Base-by-base conservation (phyloP, 2,113 vertebrate species). In the Cottus gobio region DNA sequence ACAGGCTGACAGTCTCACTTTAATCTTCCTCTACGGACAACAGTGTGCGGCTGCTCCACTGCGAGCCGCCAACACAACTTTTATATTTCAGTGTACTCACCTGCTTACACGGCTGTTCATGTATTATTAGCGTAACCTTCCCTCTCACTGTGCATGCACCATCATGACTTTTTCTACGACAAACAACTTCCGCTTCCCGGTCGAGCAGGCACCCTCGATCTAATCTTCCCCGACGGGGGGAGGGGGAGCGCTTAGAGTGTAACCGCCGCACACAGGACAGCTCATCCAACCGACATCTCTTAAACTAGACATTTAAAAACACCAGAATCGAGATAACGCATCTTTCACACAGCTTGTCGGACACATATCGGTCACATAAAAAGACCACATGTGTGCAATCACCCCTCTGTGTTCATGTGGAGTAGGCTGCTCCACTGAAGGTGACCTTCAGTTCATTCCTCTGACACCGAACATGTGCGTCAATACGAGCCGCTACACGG, bases 371-470 rank as follows among this genome's bases (percentile, higher is more conserved):
- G 2, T 6, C 2, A 20, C 1, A 11, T 24, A 30, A 66, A 60
- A 8, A 0, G 0, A 6, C 13, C 4, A 0, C 1, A 4, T 24
- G 30, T 48, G 18, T 11, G 0, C 0, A 13, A 18, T 10, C 3
- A 2, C 10, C 79, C 84, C 93, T 89, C 82, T 22, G n/a, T 46
- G 37, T 62, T 54, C n/a, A 5, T 7, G 54, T 13, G 24, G 7
- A 84, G 64, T 93, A 93, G 71, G 89, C 75, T 0, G 84, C 87
- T 90, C 95, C 94, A 89, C 77, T 95, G 95, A 96, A 96, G 95
- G 95, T 96, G 94, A 96, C 95, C 95, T 96, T 96, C 95, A 95
- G 91, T 94, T 90, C 79, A 92, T 84, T 87, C 60, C 48, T 68
- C 2, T 67, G 60, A 71, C 87, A 89, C 69, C 4, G 80, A 87